Conservation (phyloP, 1,140 invertebrate species). For the Scaptomyza montana region DNA sequence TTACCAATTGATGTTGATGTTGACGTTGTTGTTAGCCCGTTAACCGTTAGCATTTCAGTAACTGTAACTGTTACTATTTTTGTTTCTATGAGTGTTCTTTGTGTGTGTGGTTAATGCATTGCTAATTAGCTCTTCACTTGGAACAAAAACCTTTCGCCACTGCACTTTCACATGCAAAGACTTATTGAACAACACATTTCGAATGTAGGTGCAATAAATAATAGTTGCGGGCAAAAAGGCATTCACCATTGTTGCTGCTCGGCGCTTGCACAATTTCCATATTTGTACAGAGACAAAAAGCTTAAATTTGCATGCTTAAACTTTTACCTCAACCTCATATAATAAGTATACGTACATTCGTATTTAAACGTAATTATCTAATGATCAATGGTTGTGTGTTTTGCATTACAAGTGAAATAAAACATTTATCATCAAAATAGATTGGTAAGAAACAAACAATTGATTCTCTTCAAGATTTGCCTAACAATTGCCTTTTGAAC, state of each 20-base stretch:
- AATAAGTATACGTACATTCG: background rate
- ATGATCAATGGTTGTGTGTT: background rate
- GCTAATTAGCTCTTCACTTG: slow-evolving; percentile 56
- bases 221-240: slow-evolving; percentile 33
- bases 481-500: background rate
- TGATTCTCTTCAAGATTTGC: background rate
- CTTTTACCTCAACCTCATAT: slow-evolving; percentile 18
- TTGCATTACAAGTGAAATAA: background rate
- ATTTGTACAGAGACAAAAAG: slow-evolving; percentile 32
- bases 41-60: slow-evolving; percentile 26
- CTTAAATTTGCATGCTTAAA: slow-evolving; percentile 49
- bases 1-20: slow-evolving; percentile 12
- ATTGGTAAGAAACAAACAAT: background rate
- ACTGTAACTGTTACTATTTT: slow-evolving; percentile 1
- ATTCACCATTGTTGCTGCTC: slow-evolving; percentile 69
- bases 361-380: slow-evolving; percentile 14
- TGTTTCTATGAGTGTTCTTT: background rate
- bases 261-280: slow-evolving; percentile 39
- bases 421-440: background rate
- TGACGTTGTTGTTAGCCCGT: slow-evolving; percentile 36
- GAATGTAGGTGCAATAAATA: slow-evolving; percentile 72
- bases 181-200: slow-evolving; percentile 62
- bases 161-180: slow-evolving; percentile 73
- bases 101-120: slow-evolving; percentile 34
- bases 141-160: slow-evolving; percentile 55